These are phyloP conservation scores for Eretmocerus hayati DNA, from an alignment of 2,888 invertebrate genomes.

Conservation along the genomic window DNA sequence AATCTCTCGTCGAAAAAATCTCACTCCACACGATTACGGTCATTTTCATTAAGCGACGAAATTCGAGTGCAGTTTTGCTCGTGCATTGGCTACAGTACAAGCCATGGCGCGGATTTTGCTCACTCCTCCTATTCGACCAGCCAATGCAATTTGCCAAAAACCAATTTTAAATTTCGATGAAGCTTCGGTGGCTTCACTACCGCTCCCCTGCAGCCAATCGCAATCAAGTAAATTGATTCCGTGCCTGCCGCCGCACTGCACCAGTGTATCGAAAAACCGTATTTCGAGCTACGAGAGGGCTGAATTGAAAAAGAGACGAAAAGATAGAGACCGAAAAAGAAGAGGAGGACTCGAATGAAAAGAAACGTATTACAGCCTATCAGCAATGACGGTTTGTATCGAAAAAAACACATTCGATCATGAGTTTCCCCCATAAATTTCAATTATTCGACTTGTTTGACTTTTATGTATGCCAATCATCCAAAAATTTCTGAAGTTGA, in stretches of 20 bases:
- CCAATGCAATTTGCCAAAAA: constrained; percentile 26
- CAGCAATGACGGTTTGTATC: constrained; percentile 14
- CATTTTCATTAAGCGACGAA: constrained; percentile 15
- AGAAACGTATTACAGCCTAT: constrained; percentile 4
- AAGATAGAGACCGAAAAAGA: constrained; percentile 1
- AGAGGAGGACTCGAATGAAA: background rate
- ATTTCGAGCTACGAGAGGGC: constrained; percentile 4
- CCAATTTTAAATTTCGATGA: constrained; percentile 26
- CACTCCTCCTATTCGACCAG: constrained; percentile 5
- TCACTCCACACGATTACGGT: background rate
- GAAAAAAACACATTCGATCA: too few relatives aligned
- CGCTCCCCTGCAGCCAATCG: constrained; percentile 21
- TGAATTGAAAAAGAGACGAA: background rate
- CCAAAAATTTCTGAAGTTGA: too few relatives aligned
- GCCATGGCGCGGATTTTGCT: background rate
- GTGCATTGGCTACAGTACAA: too few relatives aligned
- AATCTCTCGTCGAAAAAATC: constrained; percentile 2
- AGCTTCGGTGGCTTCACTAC: constrained; percentile 17
- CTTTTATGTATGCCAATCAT: too few relatives aligned
- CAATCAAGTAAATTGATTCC: constrained; percentile 26
- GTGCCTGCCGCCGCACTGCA: background rate
- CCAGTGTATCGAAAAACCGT: constrained; percentile 21
- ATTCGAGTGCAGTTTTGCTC: background rate
- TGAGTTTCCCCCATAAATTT: too few relatives aligned
- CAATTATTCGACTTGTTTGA: too few relatives aligned